phyloP scores from a whole-genome alignment of 2,797 vertebrate genomes.

The Argya squamiceps region DNA sequence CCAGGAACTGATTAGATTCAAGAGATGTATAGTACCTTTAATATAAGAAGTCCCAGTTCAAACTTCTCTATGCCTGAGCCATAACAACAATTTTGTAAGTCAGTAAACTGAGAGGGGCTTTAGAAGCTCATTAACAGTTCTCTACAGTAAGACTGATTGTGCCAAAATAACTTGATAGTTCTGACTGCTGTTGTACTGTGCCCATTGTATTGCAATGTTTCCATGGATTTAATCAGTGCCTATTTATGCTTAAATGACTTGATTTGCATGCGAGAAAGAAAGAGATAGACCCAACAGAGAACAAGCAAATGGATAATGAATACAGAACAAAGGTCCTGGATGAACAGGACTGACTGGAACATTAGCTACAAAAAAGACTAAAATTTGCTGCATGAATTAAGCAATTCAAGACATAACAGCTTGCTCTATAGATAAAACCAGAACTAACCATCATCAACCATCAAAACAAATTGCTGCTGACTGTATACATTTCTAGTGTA shows the following conservation, averaged over 20 bases:
- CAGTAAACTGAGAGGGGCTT: neutral
- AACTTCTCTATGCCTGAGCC: neutral
- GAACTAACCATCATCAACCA: neutral
- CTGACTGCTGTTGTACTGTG: neutral
- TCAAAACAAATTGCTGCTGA: neutral
- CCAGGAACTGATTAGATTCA: neutral
- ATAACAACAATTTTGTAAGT: neutral
- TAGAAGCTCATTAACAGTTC: neutral
- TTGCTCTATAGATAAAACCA: neutral
- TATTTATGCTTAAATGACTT: neutral
- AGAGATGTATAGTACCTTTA: neutral
- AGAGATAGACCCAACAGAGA: neutral
- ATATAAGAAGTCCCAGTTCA: neutral
- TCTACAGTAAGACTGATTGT: neutral
- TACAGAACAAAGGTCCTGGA: neutral
- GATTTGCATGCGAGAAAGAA: neutral
- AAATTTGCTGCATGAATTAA: neutral
- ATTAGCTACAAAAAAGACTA: neutral
- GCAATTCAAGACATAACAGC: neutral
- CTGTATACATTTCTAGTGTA: neutral
- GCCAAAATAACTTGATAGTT: neutral
- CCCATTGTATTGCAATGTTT: neutral
- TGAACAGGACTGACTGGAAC: neutral
- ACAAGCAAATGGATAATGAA: neutral
- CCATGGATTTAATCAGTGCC: neutral